A percentile compares a stretch with the other conserved stretches of the same genome.
Conservation (phyloP, 2,113 vertebrate genomes). For the Nothocercus nigrocapillus region DNA sequence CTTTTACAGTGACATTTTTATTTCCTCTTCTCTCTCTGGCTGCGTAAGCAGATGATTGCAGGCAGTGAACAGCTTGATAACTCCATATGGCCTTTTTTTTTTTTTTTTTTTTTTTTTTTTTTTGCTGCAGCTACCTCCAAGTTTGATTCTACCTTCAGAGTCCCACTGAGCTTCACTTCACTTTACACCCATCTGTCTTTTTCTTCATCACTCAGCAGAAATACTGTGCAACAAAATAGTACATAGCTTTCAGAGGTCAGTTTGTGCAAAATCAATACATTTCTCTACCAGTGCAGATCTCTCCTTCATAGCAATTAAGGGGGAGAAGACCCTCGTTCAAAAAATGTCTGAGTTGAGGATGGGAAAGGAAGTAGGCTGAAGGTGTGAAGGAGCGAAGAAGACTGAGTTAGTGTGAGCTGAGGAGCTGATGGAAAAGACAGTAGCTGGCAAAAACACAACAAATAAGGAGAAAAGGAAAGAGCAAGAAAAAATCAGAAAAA, state of each 20-base stretch:
- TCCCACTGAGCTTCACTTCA: background rate
- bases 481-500: background rate
- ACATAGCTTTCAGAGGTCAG: background rate
- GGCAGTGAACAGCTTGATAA: background rate
- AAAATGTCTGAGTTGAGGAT: background rate
- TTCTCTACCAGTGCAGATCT: background rate
- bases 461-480: background rate
- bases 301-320: background rate
- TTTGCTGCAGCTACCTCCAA: background rate
- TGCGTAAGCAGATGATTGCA: background rate
- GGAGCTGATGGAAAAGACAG: background rate
- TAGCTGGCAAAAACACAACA: background rate
- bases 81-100: background rate
- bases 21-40: background rate
- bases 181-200: background rate
- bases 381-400: background rate
- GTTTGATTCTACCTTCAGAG: background rate
- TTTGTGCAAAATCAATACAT: background rate
- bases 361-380: background rate
- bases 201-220: background rate
- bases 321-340: background rate
- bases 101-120: background rate
- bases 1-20: background rate
- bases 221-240: background rate
- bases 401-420: background rate